These are phyloP conservation scores for Phylloscopus collybita DNA, from an alignment of 2,797 vertebrate species.

Conservation along the genomic window DNA sequence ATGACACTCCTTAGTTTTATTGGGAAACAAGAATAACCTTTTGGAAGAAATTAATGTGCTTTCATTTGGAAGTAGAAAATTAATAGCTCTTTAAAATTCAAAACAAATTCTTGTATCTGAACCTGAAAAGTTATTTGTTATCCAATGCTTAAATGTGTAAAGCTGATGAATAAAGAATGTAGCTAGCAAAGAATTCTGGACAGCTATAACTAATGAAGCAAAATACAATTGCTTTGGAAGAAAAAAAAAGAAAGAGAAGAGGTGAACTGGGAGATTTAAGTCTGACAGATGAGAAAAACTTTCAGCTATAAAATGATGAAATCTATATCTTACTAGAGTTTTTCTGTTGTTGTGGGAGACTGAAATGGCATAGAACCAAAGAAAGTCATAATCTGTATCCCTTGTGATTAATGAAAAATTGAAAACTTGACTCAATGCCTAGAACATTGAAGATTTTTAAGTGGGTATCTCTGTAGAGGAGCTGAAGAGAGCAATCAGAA, in stretches of 20 bases:
- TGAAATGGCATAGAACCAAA: neutral
- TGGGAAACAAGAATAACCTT: neutral
- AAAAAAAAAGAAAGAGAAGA: neutral
- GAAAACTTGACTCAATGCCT: neutral
- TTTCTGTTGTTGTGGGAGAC: neutral
- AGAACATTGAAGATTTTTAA: neutral
- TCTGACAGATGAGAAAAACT: neutral
- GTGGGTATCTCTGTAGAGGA: neutral
- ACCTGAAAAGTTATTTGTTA: neutral
- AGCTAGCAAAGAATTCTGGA: neutral
- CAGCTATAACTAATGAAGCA: neutral
- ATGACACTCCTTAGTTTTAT: neutral
- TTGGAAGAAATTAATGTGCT: neutral
- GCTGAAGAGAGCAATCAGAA: neutral
- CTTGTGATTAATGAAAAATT: neutral
- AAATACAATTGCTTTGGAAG: neutral
- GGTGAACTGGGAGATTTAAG: neutral
- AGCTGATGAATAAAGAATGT: neutral
- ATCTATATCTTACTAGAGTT: neutral
- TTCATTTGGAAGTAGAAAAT: neutral
- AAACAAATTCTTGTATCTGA: neutral
- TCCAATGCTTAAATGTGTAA: neutral
- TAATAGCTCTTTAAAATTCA: slow-evolving; percentile 29
- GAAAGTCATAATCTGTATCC: neutral
- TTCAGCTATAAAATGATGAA: neutral